These are phyloP conservation scores for Cheilinus undulatus DNA, from an alignment of 2,113 vertebrate genomes.

Conservation along the genomic window DNA sequence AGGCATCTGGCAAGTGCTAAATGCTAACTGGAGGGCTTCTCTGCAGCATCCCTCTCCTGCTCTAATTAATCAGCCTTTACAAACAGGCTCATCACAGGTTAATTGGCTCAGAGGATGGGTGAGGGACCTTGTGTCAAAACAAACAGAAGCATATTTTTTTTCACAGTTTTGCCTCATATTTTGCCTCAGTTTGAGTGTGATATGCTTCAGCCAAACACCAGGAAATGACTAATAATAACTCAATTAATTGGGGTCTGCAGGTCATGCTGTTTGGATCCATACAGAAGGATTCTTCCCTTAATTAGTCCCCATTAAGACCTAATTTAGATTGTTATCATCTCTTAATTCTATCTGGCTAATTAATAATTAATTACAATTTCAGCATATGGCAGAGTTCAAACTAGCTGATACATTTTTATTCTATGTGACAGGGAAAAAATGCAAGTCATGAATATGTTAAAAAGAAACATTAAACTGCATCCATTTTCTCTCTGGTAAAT, in stretches of 20 bases:
- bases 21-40: conserved; percentile 83
- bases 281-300: conserved; percentile 80
- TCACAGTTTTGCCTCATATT: conserved; percentile 25
- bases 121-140: conserved; percentile 53
- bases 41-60: conserved; percentile 72
- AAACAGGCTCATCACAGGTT: conserved; percentile 65
- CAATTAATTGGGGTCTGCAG: conserved; percentile 86
- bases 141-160: conserved; percentile 62
- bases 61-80: conserved; percentile 70
- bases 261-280: conserved; percentile 80
- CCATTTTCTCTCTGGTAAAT: not conserved
- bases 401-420: conserved; percentile 84
- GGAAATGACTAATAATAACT: conserved; percentile 80
- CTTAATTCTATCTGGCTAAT: conserved; percentile 85
- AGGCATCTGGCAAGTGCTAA: conserved; percentile 32
- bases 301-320: conserved; percentile 84
- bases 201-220: conserved; percentile 59
- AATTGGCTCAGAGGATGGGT: conserved; percentile 71
- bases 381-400: conserved; percentile 73
- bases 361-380: conserved; percentile 80
- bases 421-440: conserved; percentile 68
- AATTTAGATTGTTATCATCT: conserved; percentile 82
- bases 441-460: conserved; percentile 30
- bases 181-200: conserved; percentile 55
- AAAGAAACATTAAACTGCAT: conserved; percentile 15